Conservation (phyloP, 2,888 invertebrate genomes). For the Nebria salina region DNA sequence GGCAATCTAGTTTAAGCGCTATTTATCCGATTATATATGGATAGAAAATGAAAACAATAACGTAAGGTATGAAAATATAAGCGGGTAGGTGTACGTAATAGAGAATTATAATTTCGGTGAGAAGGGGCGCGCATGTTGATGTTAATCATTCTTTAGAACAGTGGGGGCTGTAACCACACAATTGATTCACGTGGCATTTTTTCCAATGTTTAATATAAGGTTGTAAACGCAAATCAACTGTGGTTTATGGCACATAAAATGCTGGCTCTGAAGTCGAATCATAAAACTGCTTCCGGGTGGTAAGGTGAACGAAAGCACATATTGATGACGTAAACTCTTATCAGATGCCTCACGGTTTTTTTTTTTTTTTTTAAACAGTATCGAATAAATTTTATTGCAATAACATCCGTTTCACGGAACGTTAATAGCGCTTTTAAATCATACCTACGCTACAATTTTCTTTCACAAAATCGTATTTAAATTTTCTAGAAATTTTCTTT, state of each 20-base stretch:
- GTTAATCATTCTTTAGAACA: neutral
- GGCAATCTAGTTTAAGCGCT: too few relatives aligned
- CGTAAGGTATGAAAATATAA: too few relatives aligned
- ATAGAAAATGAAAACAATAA: too few relatives aligned
- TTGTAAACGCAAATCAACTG: constrained; percentile 40
- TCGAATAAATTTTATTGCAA: neutral
- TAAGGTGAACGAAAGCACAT: constrained; percentile 16
- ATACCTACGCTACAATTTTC: neutral
- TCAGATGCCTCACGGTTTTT: neutral
- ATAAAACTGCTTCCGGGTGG: constrained; percentile 5
- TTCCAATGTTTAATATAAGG: constrained; percentile 40
- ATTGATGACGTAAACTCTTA: neutral
- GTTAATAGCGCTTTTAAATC: neutral
- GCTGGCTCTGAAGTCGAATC: constrained; percentile 9
- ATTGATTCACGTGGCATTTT: constrained; percentile 23
- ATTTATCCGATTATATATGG: too few relatives aligned
- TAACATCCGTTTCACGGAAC: neutral
- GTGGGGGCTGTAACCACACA: neutral
- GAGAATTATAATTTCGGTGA: neutral
- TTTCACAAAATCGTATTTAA: neutral
- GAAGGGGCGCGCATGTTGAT: neutral
- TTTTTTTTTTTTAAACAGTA: neutral
- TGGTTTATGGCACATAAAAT: constrained; percentile 37
- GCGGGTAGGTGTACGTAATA: too few relatives aligned
- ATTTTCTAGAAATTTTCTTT: too few relatives aligned